These are phyloP conservation scores for Bufo gargarizans DNA, from an alignment of 2,113 vertebrate species.

Conservation along the genomic window DNA sequence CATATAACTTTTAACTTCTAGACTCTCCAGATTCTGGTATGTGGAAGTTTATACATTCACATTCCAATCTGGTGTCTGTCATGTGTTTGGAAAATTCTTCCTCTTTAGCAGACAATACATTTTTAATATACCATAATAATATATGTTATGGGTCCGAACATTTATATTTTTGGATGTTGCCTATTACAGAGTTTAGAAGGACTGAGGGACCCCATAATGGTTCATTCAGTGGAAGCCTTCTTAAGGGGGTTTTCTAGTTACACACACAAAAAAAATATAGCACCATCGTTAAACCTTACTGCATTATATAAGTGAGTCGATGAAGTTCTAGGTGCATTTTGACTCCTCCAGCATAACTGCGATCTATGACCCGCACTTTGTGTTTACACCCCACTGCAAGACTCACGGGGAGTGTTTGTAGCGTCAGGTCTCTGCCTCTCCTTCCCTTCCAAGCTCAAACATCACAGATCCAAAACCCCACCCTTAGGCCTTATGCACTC, in stretches of 20 bases:
- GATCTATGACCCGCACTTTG: no score
- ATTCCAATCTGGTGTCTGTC: conserved; percentile 21
- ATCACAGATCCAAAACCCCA: no score
- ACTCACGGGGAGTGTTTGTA: no score
- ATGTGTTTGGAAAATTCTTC: conserved; percentile 23
- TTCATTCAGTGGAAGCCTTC: neutral
- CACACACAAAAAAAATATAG: no score
- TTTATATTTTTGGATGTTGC: neutral
- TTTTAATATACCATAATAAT: neutral
- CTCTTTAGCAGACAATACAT: neutral
- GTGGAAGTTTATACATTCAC: conserved; percentile 20
- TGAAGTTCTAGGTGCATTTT: no score
- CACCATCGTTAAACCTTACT: no score
- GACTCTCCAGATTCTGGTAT: conserved; percentile 1
- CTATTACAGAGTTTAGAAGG: neutral
- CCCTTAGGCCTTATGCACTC: no score
- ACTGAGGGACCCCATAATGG: neutral
- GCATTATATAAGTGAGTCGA: no score
- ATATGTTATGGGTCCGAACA: neutral
- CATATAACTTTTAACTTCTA: neutral
- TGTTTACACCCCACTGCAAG: no score
- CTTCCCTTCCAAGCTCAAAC: no score
- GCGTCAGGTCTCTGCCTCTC: no score
- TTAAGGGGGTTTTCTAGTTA: neutral
- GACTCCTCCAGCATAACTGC: no score